A percentile compares a stretch with the other conserved stretches of the same genome.
phyloP scores from a whole-genome alignment of 2,888 invertebrate species.

The Cryptocephalus moraei region DNA sequence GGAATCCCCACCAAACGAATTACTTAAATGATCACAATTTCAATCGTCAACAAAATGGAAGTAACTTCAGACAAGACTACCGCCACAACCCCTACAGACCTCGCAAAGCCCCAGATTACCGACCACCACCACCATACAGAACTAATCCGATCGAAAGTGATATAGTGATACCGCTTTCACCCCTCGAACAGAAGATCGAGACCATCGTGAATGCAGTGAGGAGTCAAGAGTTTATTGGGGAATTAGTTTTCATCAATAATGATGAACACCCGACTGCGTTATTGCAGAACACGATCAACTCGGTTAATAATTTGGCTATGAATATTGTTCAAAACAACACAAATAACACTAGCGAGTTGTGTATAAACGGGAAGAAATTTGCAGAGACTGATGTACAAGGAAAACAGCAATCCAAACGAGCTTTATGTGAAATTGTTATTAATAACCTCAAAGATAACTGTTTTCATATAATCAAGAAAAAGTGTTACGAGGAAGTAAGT shows the following conservation, averaged over 20 bases:
- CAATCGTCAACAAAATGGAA: too few species aligned
- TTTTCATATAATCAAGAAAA: constrained; percentile 21
- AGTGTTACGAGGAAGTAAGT: constrained; percentile 20
- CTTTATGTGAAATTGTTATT: constrained; percentile 18
- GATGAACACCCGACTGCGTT: constrained; percentile 10
- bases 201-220: background rate
- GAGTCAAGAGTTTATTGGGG: background rate
- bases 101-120: too few species aligned
- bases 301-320: constrained; percentile 9
- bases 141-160: background rate
- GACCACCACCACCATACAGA: too few species aligned
- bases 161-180: background rate
- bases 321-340: constrained; percentile 1
- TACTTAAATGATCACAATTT: too few species aligned
- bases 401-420: constrained; percentile 17
- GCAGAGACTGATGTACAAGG: constrained; percentile 7
- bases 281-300: constrained; percentile 12
- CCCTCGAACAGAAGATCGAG: background rate
- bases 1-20: too few species aligned
- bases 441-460: constrained; percentile 20
- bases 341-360: constrained; percentile 7
- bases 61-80: too few species aligned
- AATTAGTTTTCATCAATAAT: constrained; percentile 3
- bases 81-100: too few species aligned
- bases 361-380: constrained; percentile 10